Conservation (phyloP, 2,797 vertebrate genomes). For the Kryptopterus vitreolus region DNA sequence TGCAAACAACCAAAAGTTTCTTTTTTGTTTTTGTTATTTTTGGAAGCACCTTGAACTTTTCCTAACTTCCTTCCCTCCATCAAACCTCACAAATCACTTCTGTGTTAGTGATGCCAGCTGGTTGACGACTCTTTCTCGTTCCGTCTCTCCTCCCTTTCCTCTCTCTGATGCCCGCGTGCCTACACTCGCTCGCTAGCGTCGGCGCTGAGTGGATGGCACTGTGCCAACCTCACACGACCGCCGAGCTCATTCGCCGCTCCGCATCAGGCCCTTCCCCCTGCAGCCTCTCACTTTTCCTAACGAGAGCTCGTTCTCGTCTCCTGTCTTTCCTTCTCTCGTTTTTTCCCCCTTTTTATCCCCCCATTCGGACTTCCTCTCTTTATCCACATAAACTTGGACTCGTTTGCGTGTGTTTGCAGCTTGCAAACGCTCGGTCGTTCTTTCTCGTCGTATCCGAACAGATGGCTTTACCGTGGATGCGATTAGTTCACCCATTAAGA, state of each 20-base stretch:
- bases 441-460: conserved; percentile 43
- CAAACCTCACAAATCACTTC: conserved; percentile 42
- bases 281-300: conserved; percentile 48
- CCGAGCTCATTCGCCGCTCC: conserved; percentile 96
- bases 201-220: conserved; percentile 99
- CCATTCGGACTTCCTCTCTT: conserved; percentile 29
- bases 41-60: conserved; percentile 47
- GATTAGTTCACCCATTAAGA: conserved; percentile 44
- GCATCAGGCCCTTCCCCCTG: conserved; percentile 82
- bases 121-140: conserved; percentile 73
- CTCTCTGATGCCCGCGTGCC: conserved; percentile 75
- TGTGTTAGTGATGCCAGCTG: conserved; percentile 49
- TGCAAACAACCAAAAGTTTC: conserved; percentile 31
- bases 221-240: conserved; percentile 95
- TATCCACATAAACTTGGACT: not conserved
- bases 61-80: conserved; percentile 33
- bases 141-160: conserved; percentile 75
- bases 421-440: not conserved
- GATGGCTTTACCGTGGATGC: conserved; percentile 47
- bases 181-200: conserved; percentile 83
- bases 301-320: conserved; percentile 32
- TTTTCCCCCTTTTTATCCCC: no score
- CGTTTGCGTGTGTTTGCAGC: not conserved
- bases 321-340: conserved; percentile 38
- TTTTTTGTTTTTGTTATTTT: not conserved